phyloP scores from a whole-genome alignment of 92 coral and sea anemone genomes.

The Virgularia gustaviana region DNA sequence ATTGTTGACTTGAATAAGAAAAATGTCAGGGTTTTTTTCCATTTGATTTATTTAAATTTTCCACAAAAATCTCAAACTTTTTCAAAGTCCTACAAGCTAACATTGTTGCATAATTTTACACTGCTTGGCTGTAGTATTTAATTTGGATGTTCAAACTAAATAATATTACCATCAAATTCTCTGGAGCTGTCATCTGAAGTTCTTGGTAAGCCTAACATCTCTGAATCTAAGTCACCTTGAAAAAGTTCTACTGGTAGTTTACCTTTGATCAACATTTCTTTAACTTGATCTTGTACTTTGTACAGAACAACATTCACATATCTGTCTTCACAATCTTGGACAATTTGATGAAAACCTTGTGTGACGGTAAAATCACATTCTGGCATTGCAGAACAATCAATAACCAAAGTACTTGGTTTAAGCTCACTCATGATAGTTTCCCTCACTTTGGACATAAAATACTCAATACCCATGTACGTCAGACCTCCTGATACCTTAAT shows the following conservation, averaged over 20 bases:
- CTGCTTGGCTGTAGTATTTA: too few species aligned
- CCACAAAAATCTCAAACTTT: too few species aligned
- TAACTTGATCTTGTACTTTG: slow-evolving; percentile 2
- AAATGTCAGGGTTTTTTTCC: too few species aligned
- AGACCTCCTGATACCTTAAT: slow-evolving; percentile 17
- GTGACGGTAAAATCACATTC: slow-evolving; percentile 32
- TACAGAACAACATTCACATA: slow-evolving; percentile 6
- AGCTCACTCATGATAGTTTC: background rate
- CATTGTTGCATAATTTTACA: too few species aligned
- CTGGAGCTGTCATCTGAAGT: too few species aligned
- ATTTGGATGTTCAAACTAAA: too few species aligned
- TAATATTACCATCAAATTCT: too few species aligned
- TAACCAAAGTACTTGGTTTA: slow-evolving; percentile 13
- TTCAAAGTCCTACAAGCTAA: too few species aligned
- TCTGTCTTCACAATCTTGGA: slow-evolving; percentile 23
- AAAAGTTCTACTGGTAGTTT: slow-evolving; percentile 9
- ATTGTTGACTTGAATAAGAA: too few species aligned
- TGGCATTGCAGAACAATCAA: slow-evolving; percentile 19
- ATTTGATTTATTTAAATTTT: too few species aligned
- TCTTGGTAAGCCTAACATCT: background rate
- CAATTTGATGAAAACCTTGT: slow-evolving; percentile 34
- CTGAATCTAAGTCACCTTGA: background rate
- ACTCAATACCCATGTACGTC: slow-evolving; percentile 19
- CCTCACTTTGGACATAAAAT: slow-evolving; percentile 12
- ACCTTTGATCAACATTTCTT: slow-evolving; percentile 20